These are phyloP conservation scores for Malurus alboscapulatus DNA, from an alignment of 2,113 vertebrate species.

Conservation along the genomic window DNA sequence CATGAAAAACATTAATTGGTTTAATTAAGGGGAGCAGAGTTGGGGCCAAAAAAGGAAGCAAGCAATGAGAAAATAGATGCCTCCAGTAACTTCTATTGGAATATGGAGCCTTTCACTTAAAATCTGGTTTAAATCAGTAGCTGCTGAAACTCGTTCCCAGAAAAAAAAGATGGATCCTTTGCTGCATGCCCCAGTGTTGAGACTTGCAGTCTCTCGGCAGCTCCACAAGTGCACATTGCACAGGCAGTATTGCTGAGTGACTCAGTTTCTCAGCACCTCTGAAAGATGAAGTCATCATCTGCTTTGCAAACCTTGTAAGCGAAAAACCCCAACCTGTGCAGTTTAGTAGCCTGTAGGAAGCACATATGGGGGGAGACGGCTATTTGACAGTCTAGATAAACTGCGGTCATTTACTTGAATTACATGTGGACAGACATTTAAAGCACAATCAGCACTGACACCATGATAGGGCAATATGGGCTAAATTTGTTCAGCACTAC, in stretches of 20 bases:
- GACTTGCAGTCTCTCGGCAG: neutral
- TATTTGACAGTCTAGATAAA: neutral
- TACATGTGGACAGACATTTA: neutral
- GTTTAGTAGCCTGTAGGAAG: neutral
- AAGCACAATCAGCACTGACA: neutral
- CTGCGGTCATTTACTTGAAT: neutral
- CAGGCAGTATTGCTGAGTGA: neutral
- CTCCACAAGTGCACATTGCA: neutral
- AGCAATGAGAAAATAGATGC: neutral
- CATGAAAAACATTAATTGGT: neutral
- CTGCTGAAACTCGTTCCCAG: constrained; percentile 8
- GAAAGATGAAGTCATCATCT: neutral
- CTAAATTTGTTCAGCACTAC: neutral
- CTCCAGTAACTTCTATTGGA: neutral
- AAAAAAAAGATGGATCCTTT: neutral
- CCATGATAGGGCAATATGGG: neutral
- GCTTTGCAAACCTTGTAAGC: neutral
- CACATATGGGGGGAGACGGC: neutral
- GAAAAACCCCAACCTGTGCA: neutral
- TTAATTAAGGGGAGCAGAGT: constrained; percentile 15
- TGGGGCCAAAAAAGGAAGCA: constrained; percentile 40
- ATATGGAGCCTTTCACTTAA: neutral
- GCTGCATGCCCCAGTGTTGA: neutral
- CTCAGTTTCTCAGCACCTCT: neutral
- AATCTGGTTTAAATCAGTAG: constrained; percentile 59